Evolutionary conservation across 2,113 vertebrate species (phyloP).

Genomic region (Heliornis fulica): DNA sequence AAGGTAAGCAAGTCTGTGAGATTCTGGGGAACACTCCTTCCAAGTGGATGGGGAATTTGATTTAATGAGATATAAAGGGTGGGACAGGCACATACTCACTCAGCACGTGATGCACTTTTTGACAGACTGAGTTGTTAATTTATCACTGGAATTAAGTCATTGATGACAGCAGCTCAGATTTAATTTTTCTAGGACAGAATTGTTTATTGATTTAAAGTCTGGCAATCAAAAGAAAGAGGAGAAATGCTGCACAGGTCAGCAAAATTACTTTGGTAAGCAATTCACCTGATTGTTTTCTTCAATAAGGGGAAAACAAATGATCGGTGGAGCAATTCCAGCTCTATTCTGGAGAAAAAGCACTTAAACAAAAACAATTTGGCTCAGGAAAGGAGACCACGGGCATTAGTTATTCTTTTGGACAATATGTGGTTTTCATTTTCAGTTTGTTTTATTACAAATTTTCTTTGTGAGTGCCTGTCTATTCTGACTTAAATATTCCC

Average conservation of each 20-base stretch:
- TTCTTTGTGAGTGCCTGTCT: neutral
- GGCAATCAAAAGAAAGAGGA: neutral
- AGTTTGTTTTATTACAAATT: neutral
- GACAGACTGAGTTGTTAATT: neutral
- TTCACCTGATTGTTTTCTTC: slow-evolving; percentile 24
- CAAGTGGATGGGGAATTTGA: neutral
- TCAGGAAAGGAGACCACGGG: neutral
- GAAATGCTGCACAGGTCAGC: slow-evolving; percentile 11
- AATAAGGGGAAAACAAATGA: slow-evolving; percentile 7
- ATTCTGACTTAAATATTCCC: neutral
- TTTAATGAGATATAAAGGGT: neutral
- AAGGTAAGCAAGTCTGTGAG: slow-evolving; percentile 56
- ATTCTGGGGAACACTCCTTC: neutral
- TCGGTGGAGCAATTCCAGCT: neutral
- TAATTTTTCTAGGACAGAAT: slow-evolving; percentile 13
- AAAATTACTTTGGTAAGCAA: slow-evolving; percentile 15
- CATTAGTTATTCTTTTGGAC: neutral
- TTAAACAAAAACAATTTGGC: neutral
- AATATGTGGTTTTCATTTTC: neutral
- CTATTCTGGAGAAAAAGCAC: slow-evolving; percentile 1
- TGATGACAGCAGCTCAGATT: slow-evolving; percentile 12
- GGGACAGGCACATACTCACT: neutral
- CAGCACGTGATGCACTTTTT: neutral
- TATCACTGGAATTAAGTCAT: neutral
- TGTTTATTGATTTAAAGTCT: slow-evolving; percentile 35